Base-by-base conservation (phyloP, 92 coral and sea anemone genomes). In the Bergia sp. region DNA sequence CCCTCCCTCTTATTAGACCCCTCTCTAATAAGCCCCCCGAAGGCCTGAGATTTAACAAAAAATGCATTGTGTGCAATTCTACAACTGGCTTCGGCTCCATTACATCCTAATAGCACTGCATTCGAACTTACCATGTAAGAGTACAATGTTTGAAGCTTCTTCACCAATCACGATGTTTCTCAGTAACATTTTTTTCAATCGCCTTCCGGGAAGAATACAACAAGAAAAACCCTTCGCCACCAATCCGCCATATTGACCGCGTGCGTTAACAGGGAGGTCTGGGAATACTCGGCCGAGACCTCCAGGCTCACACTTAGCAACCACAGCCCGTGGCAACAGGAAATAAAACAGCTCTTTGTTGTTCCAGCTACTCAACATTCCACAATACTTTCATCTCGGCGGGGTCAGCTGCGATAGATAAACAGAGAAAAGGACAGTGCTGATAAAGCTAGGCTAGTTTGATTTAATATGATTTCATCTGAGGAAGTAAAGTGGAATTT, bases 401-500 rank as follows among this genome's bases (percentile, higher is more conserved):
- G 82, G 23, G 73, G n/a, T 50, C 80, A 42, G 81, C 76, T 76
- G 83, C 50, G 57, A 73, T 2, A 57, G 71, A 86, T 57, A 49
- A 50, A 76, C 61, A 79, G 36, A 41, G 89, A 20, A 74, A 79
- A 49, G 55, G 15, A 65, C 42, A 76, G 78, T 45, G 7, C 15
- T 76, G 47, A 36, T 42, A 38, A 20, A 43, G 5, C 1, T 29
- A 61, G 23, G 72, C 3, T 85, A 79, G 4, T 16, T 53, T 55
- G 75, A 82, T 73, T 80, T 21, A 89, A 75, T n/a, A 91, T 94
- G 92, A 95, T 95, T 23, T 88, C 85, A 37, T 77, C 91, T 41
- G 93, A 91, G 16, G 96, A 91, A 89, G 80, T 85, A 8, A 97
- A 96, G 91, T 97, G 99, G 99, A 93, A 90, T 42, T 89, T 90